phyloP scores from a whole-genome alignment of 2,113 vertebrate species.

The Rhizomys pruinosus region DNA sequence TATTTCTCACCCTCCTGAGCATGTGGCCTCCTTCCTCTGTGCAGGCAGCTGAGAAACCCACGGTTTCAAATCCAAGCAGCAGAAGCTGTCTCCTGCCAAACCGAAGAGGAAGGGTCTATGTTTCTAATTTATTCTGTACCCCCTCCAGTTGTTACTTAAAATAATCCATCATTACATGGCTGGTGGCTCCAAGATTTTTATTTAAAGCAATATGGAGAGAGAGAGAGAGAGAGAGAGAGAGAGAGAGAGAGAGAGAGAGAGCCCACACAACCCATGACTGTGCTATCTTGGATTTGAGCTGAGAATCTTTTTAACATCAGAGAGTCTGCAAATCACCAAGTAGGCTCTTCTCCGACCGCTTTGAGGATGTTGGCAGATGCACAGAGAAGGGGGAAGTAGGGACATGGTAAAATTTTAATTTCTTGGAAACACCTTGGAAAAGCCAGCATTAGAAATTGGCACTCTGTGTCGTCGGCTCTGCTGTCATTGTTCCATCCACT shows the following conservation, averaged over 20 bases:
- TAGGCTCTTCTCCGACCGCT: constrained; percentile 21
- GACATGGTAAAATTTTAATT: constrained; percentile 15
- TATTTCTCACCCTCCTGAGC: constrained; percentile 76
- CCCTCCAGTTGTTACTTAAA: constrained; percentile 73
- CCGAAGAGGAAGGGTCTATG: constrained; percentile 66
- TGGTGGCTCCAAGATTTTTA: constrained; percentile 80
- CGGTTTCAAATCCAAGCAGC: constrained; percentile 27
- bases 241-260: constrained; percentile 31
- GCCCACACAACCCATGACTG: constrained; percentile 66
- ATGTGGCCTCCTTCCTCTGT: constrained; percentile 77
- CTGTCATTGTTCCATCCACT: background rate
- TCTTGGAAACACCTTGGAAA: constrained; percentile 58
- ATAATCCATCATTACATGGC: constrained; percentile 67
- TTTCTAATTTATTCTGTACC: constrained; percentile 78
- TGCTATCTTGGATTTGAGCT: constrained; percentile 64
- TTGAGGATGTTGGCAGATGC: background rate
- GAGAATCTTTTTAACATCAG: constrained; percentile 53
- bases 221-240: background rate
- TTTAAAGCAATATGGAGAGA: constrained; percentile 69
- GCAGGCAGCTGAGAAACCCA: constrained; percentile 75
- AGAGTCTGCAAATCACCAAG: constrained; percentile 35
- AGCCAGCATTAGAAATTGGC: background rate
- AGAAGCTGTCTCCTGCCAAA: constrained; percentile 75
- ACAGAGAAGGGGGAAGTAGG: background rate
- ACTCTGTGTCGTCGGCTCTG: constrained; percentile 45